Percentiles rank a stretch among this genome's conserved stretches.
phyloP scores from a whole-genome alignment of 1,140 invertebrate species.

The Platorchestia sp. region DNA sequence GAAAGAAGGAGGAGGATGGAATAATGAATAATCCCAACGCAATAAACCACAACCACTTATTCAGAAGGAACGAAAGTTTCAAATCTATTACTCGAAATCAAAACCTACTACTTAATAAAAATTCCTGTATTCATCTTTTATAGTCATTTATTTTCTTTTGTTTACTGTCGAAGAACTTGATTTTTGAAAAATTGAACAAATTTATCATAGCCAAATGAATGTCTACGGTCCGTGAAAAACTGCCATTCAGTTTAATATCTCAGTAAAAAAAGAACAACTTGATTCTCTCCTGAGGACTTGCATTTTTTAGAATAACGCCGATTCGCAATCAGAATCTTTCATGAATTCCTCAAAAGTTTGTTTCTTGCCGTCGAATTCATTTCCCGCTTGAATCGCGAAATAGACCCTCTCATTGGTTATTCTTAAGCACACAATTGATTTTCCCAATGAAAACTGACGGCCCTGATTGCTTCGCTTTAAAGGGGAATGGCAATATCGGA shows the following conservation, averaged over 20 bases:
- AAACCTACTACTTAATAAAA: too few relatives aligned
- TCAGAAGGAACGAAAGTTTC: too few relatives aligned
- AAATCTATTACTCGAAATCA: too few relatives aligned
- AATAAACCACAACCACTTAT: too few relatives aligned
- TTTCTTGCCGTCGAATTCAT: conserved; percentile 9
- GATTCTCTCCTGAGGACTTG: background rate
- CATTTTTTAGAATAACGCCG: background rate
- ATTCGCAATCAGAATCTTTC: background rate
- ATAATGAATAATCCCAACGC: too few relatives aligned
- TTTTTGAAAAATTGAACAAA: background rate
- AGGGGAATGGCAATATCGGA: background rate
- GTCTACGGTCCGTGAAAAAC: background rate
- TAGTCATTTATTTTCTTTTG: too few relatives aligned
- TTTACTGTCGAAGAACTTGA: background rate
- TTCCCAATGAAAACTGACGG: conserved; percentile 28
- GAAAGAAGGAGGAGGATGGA: too few relatives aligned
- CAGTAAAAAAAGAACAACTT: background rate
- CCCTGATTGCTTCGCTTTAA: background rate
- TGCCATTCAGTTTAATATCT: background rate
- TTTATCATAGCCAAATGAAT: background rate
- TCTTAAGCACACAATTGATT: conserved; percentile 35
- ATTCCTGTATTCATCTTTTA: too few relatives aligned
- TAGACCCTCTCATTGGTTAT: background rate
- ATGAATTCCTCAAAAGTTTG: background rate
- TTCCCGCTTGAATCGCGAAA: background rate